phyloP scores from a whole-genome alignment of 2,888 invertebrate genomes.

The Pristionchus fissidentatus region DNA sequence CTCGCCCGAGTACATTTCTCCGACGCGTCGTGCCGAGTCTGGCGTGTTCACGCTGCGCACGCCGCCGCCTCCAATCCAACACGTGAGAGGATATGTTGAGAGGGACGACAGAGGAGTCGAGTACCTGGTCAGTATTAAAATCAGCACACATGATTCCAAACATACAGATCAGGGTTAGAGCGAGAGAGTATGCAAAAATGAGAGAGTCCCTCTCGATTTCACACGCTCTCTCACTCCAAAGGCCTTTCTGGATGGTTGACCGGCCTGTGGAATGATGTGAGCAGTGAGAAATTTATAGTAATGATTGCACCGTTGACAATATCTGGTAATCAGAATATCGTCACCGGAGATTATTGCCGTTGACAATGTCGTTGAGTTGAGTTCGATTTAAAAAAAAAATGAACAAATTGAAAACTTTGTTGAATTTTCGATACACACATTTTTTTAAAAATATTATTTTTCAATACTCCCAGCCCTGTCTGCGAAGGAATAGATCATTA shows the following conservation, averaged over 20 bases:
- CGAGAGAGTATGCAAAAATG: too few species aligned
- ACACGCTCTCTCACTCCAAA: too few species aligned
- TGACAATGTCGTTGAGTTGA: background rate
- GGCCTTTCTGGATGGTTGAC: too few species aligned
- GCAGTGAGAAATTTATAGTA: background rate
- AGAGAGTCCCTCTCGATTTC: too few species aligned
- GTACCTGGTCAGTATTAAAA: constrained; percentile 24
- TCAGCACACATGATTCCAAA: background rate
- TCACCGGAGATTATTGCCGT: too few species aligned
- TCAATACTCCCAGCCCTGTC: too few species aligned
- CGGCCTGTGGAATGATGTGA: too few species aligned
- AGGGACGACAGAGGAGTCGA: constrained; percentile 46
- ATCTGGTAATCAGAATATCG: too few species aligned
- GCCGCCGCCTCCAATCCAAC: constrained; percentile 6
- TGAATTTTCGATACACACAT: background rate
- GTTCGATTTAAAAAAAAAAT: background rate
- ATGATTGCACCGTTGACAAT: too few species aligned
- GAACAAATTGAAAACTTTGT: too few species aligned
- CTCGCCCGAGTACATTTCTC: constrained; percentile 50
- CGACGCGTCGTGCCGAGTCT: constrained; percentile 43
- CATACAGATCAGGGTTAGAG: too few species aligned
- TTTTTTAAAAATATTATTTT: background rate
- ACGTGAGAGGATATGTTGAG: constrained; percentile 48
- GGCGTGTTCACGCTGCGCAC: constrained; percentile 42
- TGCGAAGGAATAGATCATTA: background rate